Evolutionary conservation across 2,797 vertebrate genomes (phyloP).

Genomic region (Holocentrus rufus): DNA sequence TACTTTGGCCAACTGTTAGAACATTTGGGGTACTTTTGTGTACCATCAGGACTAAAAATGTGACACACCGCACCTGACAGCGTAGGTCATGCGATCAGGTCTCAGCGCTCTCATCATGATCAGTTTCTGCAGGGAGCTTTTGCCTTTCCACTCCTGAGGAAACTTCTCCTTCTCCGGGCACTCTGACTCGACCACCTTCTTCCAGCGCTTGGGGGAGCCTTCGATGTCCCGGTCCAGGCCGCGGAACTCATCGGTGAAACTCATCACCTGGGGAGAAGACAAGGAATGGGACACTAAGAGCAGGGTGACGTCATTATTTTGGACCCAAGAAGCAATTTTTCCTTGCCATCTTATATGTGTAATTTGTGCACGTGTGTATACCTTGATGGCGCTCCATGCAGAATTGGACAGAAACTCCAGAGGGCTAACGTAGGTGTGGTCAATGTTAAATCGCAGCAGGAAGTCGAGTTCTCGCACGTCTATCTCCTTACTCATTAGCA

Average conservation of each 20-base stretch:
- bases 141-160: constrained; percentile 83
- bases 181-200: constrained; percentile 82
- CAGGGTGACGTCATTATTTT: neutral
- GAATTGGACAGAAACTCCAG: constrained; percentile 84
- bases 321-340: neutral
- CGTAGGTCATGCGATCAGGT: constrained; percentile 82
- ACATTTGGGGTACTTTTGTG: too few species aligned
- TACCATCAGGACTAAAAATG: too few species aligned
- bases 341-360: neutral
- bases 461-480: constrained; percentile 83
- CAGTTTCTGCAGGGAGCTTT: constrained; percentile 83
- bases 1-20: too few species aligned
- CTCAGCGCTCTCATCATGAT: constrained; percentile 84
- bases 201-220: constrained; percentile 82
- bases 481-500: constrained; percentile 83
- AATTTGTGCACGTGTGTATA: constrained; percentile 26
- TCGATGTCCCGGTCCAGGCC: constrained; percentile 83
- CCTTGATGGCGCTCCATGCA: constrained; percentile 84
- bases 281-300: neutral
- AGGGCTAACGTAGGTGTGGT: constrained; percentile 82
- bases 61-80: constrained; percentile 75
- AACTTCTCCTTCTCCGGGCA: constrained; percentile 85
- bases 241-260: constrained; percentile 84
- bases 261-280: constrained; percentile 72
- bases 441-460: constrained; percentile 84